A percentile compares a stretch with the other conserved stretches of the same genome.
Conservation (phyloP, 2,888 invertebrate genomes). For the Trypoxylon attenuatum region DNA sequence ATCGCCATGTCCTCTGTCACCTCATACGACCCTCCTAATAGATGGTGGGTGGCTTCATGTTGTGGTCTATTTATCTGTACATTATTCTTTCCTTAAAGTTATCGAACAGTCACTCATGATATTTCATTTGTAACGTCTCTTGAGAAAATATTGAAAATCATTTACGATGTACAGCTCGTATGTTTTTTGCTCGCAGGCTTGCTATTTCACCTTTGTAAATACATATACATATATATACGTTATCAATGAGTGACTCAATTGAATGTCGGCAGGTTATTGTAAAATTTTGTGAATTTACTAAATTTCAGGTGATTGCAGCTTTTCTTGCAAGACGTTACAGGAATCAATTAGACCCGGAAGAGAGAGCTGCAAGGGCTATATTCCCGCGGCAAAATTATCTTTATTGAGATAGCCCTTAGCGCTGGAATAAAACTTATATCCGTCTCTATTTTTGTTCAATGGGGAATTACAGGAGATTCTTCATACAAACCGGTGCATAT, state of each 20-base stretch:
- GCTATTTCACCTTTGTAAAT: neutral
- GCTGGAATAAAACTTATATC: slow-evolving; percentile 6
- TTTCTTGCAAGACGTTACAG: slow-evolving; percentile 87
- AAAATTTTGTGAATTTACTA: slow-evolving; percentile 19
- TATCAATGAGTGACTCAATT: too few relatives aligned
- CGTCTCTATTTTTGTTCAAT: slow-evolving; percentile 7
- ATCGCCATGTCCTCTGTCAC: slow-evolving; percentile 72
- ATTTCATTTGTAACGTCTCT: neutral
- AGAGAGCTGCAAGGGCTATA: slow-evolving; percentile 84
- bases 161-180: slow-evolving; percentile 7
- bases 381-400: slow-evolving; percentile 80
- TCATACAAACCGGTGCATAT: neutral
- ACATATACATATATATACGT: too few relatives aligned
- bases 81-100: slow-evolving; percentile 21
- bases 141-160: slow-evolving; percentile 9
- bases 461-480: neutral
- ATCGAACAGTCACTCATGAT: slow-evolving; percentile 6
- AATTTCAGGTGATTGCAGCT: slow-evolving; percentile 86
- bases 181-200: slow-evolving; percentile 1
- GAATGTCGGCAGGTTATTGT: too few relatives aligned
- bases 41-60: slow-evolving; percentile 70
- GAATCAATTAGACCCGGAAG: slow-evolving; percentile 86
- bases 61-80: slow-evolving; percentile 43
- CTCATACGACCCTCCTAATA: slow-evolving; percentile 69
- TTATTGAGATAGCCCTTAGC: slow-evolving; percentile 65